Percentiles rank a stretch among this genome's conserved stretches.
phyloP scores from a whole-genome alignment of 2,113 vertebrate genomes.

The Setophaga petechia region DNA sequence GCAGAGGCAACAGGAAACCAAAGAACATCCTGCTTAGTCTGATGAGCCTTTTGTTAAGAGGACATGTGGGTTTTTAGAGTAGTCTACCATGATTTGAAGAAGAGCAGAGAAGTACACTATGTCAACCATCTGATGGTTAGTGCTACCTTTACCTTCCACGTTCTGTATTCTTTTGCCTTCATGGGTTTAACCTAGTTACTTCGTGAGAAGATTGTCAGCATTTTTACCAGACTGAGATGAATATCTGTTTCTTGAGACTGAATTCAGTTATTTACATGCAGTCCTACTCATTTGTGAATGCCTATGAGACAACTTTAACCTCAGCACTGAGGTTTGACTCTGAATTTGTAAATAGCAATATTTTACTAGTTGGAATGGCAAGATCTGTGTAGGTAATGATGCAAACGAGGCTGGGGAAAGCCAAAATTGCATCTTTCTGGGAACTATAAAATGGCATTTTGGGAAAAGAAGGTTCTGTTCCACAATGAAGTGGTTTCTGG shows the following conservation, averaged over 20 bases:
- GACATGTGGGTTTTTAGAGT: not conserved
- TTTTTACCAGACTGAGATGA: not conserved
- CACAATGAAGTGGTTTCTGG: not conserved
- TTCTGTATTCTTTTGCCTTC: not conserved
- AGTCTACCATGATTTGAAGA: not conserved
- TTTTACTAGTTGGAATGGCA: not conserved
- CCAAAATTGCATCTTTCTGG: not conserved
- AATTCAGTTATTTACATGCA: not conserved
- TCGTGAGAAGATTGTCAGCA: not conserved
- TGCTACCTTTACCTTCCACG: not conserved
- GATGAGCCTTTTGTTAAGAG: not conserved
- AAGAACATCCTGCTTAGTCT: not conserved
- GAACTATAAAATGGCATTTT: not conserved
- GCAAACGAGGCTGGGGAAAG: not conserved
- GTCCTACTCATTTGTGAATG: not conserved
- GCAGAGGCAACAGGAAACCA: not conserved
- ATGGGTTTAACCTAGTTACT: not conserved
- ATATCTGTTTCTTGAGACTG: not conserved
- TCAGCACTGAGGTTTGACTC: not conserved
- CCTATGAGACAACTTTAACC: not conserved
- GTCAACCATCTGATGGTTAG: not conserved
- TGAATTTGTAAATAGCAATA: not conserved
- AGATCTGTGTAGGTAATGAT: not conserved
- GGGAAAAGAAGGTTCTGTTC: not conserved
- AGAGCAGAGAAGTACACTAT: not conserved